Base-by-base conservation (phyloP, 1,140 invertebrate genomes). In the Globodera rostochiensis region DNA sequence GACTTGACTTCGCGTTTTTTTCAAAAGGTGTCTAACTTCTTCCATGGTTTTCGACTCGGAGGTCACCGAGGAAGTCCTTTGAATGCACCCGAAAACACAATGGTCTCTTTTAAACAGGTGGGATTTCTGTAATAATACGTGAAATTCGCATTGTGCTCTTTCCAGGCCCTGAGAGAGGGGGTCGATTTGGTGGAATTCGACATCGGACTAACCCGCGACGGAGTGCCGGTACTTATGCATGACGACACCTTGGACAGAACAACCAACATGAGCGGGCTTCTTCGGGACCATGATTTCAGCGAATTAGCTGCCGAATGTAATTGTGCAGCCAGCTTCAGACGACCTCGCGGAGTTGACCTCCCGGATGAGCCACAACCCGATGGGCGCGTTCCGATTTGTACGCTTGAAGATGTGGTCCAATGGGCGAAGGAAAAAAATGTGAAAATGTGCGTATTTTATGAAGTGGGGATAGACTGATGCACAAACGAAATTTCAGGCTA, bases 131-230 rank as follows among this genome's bases (percentile, higher is more conserved):
- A 19, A 82, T 66, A 15, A 19, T 82, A 7, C 47, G 36, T 8
- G 64, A 53, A 15, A 50, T 85, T 25, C 13, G 11, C 64, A 36
- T 19, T 5, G 6, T n/a, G 60, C 7, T 57, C 45, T 53, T 83
- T 67, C 11, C 80, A 66, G 57, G 90, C 90, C 4, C 87, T 92
- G 82, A 91, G 92, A 66, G 92, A 92, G 85, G 93, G 94, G 0
- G 94, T 93, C 83, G 92, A 91, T 83, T 92, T 92, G 46, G 91
- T 95, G n/a, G 94, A 95, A 90, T 92, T 95, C 88, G 94, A 95
- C 91, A 90, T 95, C 19, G 89, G 92, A 15, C 91, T 94, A 15
- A 94, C 94, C 1, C 92, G 91, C 83, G 94, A 95, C 90, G 93
- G 93, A 73, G 91, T 94, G 79, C 92, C 94, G 67, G 92, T 95